Evolutionary conservation across 1,140 invertebrate genomes (phyloP), one percentile per base, ranked within the genome.

Genomic region (Hetaerina americana): DNA sequence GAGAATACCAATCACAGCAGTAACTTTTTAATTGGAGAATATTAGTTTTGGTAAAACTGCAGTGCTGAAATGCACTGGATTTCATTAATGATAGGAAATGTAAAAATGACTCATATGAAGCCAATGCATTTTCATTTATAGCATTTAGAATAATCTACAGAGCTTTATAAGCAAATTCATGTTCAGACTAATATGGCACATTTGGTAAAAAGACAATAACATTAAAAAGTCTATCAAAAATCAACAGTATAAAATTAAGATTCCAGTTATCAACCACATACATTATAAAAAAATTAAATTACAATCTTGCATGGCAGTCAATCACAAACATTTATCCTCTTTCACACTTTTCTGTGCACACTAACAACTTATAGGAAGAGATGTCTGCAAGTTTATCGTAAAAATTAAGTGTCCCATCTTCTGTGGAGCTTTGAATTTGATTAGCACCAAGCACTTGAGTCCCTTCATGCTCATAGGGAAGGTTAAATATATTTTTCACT

Each of bases 211-310:
- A 57, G 15, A 57, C 40, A 57, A 5, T 57, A 57, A 57, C 22
- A n/a, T 57, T 57, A 57, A 57, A 57, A 57, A 57, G 40, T 57
- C 40, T 57, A 57, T 57, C 40, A 57, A 57, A 57, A 57, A 57
- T 57, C 40, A 57, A 57, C 40, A 57, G 40, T 57, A 57, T 12
- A 57, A 57, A 57, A 57, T 57, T 57, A 57, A 57, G 40, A n/a
- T 57, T 57, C 10, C 3, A 57, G 40, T 57, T 12, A 57, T 57
- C 40, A 57, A 57, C 40, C 40, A 57, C 15, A 57, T 57, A 57
- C 22, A 57, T 57, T 12, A 18, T 3, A 18, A 57, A 57, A 57
- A 57, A 57, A 18, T 57, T 57, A 57, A 57, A 57, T 57, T 57
- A 57, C 40, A 57, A 5, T 57, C 40, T 57, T 57, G 22, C 10